A percentile compares a stretch with the other conserved stretches of the same genome.
These are phyloP conservation scores for Spea multiplicata DNA, from an alignment of 2,113 vertebrate species.

Conservation along the genomic window DNA sequence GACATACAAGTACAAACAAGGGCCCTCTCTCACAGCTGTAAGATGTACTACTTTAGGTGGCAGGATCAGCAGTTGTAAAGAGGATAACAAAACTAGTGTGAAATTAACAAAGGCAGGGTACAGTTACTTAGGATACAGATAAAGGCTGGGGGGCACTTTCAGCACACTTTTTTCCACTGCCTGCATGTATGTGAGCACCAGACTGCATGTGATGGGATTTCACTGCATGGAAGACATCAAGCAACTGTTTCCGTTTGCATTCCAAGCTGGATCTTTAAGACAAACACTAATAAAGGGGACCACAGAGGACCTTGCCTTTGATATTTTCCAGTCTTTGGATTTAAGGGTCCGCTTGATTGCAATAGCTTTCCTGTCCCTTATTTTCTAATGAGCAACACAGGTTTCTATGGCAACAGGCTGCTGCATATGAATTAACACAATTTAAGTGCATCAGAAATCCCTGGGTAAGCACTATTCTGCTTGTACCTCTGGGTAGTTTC, in stretches of 20 bases:
- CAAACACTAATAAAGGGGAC: constrained; percentile 41
- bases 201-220: constrained; percentile 24
- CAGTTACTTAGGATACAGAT: constrained; percentile 10
- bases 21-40: too few species aligned
- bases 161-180: too few species aligned
- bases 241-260: constrained; percentile 42
- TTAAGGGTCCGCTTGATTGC: constrained; percentile 45
- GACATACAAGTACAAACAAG: too few species aligned
- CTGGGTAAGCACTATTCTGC: constrained; percentile 9
- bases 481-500: too few species aligned
- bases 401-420: constrained; percentile 38
- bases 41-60: too few species aligned
- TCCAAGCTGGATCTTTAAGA: constrained; percentile 39
- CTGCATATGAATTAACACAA: constrained; percentile 34
- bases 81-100: too few species aligned
- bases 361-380: constrained; percentile 25
- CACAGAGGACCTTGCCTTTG: constrained; percentile 35
- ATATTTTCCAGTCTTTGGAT: constrained; percentile 38
- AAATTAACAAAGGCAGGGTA: too few species aligned
- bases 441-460: constrained; percentile 32
- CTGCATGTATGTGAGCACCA: constrained; percentile 7
- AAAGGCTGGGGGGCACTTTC: background rate
- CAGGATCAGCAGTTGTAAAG: too few species aligned
- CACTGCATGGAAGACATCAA: constrained; percentile 14
- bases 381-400: constrained; percentile 26